These are phyloP conservation scores for Drosophila vallismaia DNA, from an alignment of 2,888 invertebrate species.

Conservation along the genomic window DNA sequence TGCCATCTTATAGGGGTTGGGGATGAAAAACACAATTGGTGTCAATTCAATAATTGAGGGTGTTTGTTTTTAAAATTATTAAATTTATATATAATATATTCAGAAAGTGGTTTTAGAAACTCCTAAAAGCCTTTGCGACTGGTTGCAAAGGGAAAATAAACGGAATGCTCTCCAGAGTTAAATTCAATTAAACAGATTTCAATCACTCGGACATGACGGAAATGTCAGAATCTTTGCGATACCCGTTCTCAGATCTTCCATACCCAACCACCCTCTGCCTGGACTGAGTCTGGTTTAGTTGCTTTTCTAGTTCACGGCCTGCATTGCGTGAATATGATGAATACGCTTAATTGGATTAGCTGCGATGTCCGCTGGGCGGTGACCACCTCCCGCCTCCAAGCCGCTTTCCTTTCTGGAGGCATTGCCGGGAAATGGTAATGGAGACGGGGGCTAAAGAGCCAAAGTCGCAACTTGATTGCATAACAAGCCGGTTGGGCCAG, in stretches of 20 bases:
- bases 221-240: slow-evolving; percentile 53
- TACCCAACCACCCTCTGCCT: slow-evolving; percentile 21
- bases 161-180: slow-evolving; percentile 27
- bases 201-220: slow-evolving; percentile 71
- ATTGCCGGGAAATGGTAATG: slow-evolving; percentile 53
- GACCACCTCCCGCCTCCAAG: slow-evolving; percentile 25
- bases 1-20: neutral
- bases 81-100: no score
- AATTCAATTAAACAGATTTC: slow-evolving; percentile 63
- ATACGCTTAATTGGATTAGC: slow-evolving; percentile 74
- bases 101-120: no score
- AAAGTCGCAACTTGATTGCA: slow-evolving; percentile 59
- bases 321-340: slow-evolving; percentile 72
- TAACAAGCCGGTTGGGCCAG: slow-evolving; percentile 40
- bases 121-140: no score
- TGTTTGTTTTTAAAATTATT: no score
- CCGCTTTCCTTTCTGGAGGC: slow-evolving; percentile 21
- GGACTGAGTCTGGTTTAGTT: slow-evolving; percentile 18
- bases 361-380: slow-evolving; percentile 40
- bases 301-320: slow-evolving; percentile 72
- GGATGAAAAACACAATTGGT: neutral
- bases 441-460: slow-evolving; percentile 32
- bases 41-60: neutral
- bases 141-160: neutral
- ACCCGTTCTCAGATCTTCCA: slow-evolving; percentile 19